Base-by-base conservation (phyloP, 1,140 invertebrate genomes). In the Pogonomyrmex californicus region DNA sequence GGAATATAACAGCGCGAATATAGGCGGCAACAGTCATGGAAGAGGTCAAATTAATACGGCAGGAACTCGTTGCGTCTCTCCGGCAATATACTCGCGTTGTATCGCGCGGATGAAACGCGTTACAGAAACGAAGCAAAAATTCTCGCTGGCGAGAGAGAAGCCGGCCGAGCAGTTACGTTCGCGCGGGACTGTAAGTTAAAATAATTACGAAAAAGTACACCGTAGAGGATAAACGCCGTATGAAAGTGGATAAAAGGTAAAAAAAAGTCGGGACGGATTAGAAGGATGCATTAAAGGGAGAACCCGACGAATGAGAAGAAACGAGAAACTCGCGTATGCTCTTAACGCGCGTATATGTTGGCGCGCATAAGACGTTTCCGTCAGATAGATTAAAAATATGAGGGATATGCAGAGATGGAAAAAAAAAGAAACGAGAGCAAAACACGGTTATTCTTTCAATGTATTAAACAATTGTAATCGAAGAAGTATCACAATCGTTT, bases 131-230 rank as follows among this genome's bases (percentile, higher is more conserved):
- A 75, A 82, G 41, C 41, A 82, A 82, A 83, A 83, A 83, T 83
- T 83, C 79, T 30, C 56, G 68, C 44, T 54, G 10, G 54, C 41
- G 68, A 60, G 70, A 83, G 79, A 10, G 33, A 75, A 75, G 41
- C 41, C 68, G 41, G 54, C 41, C 41, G 54, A 73, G 51, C 79
- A 71, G 68, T 73, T 83, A 73, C 77, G 73, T 58, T 77, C 38
- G 41, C 38, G 41, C 51, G 68, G 68, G 54, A 38, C 65, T 68
- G 54, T 83, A 83, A 83, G 79, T 75, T 83, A 83, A 83, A 83
- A 83, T 83, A 83, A 83, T 83, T 83, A 83, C 79, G 68, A 83
- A 83, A 83, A 83, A 75, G 79, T 83, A 83, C 41, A 83, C 79
- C 54, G 68, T 75, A 10, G 79, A 73, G 79, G 68, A 83, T 83